A percentile compares a stretch with the other conserved stretches of the same genome.
Conservation (phyloP, 2,888 invertebrate species). For the Drosophila koepferae region DNA sequence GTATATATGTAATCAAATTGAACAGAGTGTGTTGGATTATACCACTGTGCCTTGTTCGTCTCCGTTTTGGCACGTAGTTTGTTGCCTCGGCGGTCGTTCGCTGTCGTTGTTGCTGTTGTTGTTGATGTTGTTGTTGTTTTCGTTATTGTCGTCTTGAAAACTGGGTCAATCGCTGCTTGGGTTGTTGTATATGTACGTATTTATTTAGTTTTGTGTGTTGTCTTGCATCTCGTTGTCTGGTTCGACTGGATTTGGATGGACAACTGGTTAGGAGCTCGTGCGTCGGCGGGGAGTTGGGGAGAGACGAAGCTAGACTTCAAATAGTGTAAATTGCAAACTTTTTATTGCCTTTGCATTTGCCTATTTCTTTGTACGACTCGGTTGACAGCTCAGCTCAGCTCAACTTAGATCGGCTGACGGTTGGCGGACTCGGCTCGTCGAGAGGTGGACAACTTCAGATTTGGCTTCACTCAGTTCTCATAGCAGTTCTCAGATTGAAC, state of each 20-base stretch:
- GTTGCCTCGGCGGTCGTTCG: constrained; percentile 74
- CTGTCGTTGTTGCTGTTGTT: background rate
- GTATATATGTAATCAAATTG: too few relatives aligned
- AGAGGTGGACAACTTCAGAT: background rate
- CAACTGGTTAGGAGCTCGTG: constrained; percentile 43
- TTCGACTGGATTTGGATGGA: constrained; percentile 73
- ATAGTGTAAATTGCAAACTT: constrained; percentile 70
- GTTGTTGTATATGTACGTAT: constrained; percentile 58
- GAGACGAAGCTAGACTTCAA: constrained; percentile 30
- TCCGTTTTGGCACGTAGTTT: constrained; percentile 68
- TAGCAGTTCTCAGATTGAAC: constrained; percentile 32
- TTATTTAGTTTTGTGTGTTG: constrained; percentile 52
- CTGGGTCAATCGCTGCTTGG: constrained; percentile 84
- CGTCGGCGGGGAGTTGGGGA: background rate
- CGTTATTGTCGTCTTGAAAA: constrained; percentile 82
- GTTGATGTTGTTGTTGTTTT: constrained; percentile 19
- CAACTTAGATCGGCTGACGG: background rate
- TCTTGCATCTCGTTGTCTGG: constrained; percentile 71
- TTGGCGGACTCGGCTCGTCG: background rate
- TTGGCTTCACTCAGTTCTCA: constrained; percentile 15
- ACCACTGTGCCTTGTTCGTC: constrained; percentile 51
- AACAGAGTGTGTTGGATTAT: background rate
- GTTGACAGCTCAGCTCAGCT: constrained; percentile 20
- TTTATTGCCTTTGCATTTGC: constrained; percentile 70
- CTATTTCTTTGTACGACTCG: constrained; percentile 55